Evolutionary conservation across 2,113 vertebrate species (phyloP), one percentile per base, ranked within the genome.

Genomic region (Mesitornis unicolor): DNA sequence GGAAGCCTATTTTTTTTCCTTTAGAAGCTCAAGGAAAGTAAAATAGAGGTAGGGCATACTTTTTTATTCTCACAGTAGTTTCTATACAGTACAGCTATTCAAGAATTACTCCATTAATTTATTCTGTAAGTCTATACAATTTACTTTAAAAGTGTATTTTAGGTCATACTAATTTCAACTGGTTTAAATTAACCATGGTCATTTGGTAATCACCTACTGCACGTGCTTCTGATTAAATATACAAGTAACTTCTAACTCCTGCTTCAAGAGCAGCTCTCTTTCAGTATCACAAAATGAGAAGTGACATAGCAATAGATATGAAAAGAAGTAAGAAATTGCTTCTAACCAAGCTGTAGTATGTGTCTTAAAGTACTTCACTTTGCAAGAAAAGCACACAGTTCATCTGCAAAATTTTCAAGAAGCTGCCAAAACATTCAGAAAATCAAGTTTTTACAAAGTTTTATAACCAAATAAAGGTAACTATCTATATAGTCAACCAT

Each of bases 51-150:
- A 96, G 93, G 82, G 85, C 59, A 82, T 9, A 67, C 15, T 36
- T 91, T 28, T 24, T 82, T 43, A 91, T 91, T 96, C 85, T 94
- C 79, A 93, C 81, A 95, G 94, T 80, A 93, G 74, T 92, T 93
- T 68, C 89, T 59, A 51, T 90, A 79, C 69, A 81, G 74, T 83
- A 95, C 69, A 92, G 61, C 67, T 87, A 87, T 51, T 94, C 68
- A 89, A 79, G 71, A 83, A 76, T 74, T 82, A 71, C 47, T 91
- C 67, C 61, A n/a, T 68, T 73, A 51, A 36, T 64, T 81, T 57
- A 68, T 64, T 87, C 47, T 70, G 53, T 84, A 96, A 68, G 26
- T 90, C 63, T 91, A 59, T 85, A 69, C 42, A 89, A 61, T 77
- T 91, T 75, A 80, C 71, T 77, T 95, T 5, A 76, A 71, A 90